Base-by-base conservation (phyloP, 2,113 vertebrate species). In the Stigmatopora argus region DNA sequence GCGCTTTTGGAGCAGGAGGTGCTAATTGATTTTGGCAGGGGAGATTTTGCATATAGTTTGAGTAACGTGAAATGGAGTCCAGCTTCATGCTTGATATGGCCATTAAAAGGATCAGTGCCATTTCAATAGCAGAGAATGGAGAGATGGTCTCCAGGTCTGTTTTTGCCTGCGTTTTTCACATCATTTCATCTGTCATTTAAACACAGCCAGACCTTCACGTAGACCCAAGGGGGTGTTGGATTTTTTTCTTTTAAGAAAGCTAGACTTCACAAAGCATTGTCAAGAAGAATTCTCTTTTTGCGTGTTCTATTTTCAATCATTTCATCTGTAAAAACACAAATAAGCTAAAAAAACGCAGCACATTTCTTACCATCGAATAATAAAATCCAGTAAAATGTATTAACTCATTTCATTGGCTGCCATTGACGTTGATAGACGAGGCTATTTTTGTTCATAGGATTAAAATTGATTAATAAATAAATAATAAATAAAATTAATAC, bases 21-120 rank as follows among this genome's bases (percentile, higher is more conserved):
- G 69, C 45, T 75, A 73, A 85, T 76, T 78, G 80, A 73, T 78
- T 84, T 64, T 79, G 73, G 66, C 79, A 78, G 69, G 70, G 45
- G 66, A 74, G 59, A 62, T 51, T 1, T 6, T 64, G 63, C 65
- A 72, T 67, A 19, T 56, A 45, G 65, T 80, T 49, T 69, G 68
- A 75, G 60, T 63, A 68, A 35, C 75, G 51, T 72, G 63, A 31
- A 75, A 80, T 62, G 59, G 44, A 68, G 58, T 11, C 51, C n/a
- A 0, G 56, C 68, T 73, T 44, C 57, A 65, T 65, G 48, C 59
- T 52, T 63, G 62, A 61, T 71, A 7, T 3, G 10, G 48, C 60
- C 65, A 62, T 64, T 61, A 65, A 52, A 71, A 71, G 57, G 72
- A 71, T 81, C 63, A 56, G 66, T 49, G 59, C 64, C 52, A 38